Base-by-base conservation (phyloP, 2,797 vertebrate species). In the Oreochromis mossambicus region DNA sequence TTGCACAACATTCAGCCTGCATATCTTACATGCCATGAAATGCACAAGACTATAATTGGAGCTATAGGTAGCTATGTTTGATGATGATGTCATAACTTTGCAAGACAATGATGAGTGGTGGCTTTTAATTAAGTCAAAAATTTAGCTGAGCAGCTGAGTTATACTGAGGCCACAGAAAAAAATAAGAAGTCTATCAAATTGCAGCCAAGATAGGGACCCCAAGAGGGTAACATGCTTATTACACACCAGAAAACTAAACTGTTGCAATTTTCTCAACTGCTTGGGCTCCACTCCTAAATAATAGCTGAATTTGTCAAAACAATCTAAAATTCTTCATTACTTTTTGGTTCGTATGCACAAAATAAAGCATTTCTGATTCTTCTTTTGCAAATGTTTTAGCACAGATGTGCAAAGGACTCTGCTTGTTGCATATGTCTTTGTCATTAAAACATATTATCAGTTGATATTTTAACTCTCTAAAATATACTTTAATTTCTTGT, bases 151-250 rank as follows among this genome's bases (percentile, higher is more conserved):
- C 36, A 68, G 17, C 36, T 68, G 63, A 24, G 41, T 68, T 7
- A 41, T 0, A 68, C n/a, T 41, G n/a, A 68, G 63, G 36, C 17
- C 6, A 63, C 32, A 0, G 58, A 24, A 68, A 4, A 4, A 43
- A 24, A 68, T 41, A 24, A 68, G 63, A 21, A 1, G 63, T 68
- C 36, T 9, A 21, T 66, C 61, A 21, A 41, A 78, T 58, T 26
- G 29, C 8, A 80, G 41, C 11, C 7, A 48, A 29, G 1, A 17
- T 1, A 80, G 75, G n/a, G 1, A 1, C 55, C 32, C 50, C 48
- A 43, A 66, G 51, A 79, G 19, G 29, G 17, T 68, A 29, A 13
- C 13, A 17, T 8, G 10, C 19, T 76, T 3, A 80, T n/a, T 82
- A 80, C 77, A 86, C 12, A 43, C 12, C 38, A 77, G 32, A 17